These are phyloP conservation scores for Campoplex nolae DNA, from an alignment of 2,888 invertebrate genomes.

Conservation along the genomic window DNA sequence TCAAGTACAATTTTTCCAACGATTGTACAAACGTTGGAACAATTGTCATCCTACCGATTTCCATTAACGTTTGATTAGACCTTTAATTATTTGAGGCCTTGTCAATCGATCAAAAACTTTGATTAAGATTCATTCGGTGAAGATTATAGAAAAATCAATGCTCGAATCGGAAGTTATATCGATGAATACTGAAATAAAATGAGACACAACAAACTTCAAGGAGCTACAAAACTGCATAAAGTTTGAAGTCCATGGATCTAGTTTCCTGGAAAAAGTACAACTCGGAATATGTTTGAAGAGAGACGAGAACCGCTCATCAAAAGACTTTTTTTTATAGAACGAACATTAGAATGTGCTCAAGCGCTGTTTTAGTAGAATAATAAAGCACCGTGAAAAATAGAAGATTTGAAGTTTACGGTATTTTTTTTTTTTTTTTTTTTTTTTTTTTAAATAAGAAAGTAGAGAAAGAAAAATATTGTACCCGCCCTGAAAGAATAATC, in stretches of 20 bases:
- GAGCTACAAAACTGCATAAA: background rate
- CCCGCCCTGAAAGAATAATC: background rate
- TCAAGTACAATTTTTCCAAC: conserved; percentile 15
- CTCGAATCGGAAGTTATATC: background rate
- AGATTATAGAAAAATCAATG: background rate
- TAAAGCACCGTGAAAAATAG: background rate
- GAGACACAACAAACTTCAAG: background rate
- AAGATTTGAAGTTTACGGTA: background rate
- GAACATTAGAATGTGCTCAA: background rate
- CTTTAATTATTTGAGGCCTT: no score
- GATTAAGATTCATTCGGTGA: no score
- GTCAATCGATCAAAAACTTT: background rate
- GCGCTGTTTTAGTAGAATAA: background rate
- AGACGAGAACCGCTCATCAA: background rate
- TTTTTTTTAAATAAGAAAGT: background rate
- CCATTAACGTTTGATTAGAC: background rate
- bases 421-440: background rate
- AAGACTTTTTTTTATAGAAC: background rate
- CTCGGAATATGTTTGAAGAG: background rate
- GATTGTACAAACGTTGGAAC: background rate
- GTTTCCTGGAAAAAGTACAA: background rate
- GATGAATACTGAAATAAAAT: background rate
- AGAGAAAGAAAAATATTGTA: conserved; percentile 1
- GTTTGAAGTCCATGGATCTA: background rate
- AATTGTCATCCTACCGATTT: background rate